phyloP scores from a whole-genome alignment of 2,113 vertebrate genomes.

The Marcusenius ussheri region DNA sequence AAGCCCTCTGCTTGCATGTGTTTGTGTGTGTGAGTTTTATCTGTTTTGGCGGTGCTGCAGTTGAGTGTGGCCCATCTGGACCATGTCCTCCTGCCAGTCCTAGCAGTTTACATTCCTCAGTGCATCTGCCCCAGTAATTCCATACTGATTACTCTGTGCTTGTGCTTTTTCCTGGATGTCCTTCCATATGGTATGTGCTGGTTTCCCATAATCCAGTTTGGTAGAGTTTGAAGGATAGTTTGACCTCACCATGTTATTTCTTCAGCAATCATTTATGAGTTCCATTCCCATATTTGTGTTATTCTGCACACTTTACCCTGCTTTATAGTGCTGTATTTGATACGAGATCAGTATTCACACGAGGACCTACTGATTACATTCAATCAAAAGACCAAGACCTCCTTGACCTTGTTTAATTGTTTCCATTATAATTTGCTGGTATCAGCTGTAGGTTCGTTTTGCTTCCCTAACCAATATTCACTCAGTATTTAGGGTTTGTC shows the following conservation, averaged over 20 bases:
- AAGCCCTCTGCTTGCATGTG: background rate
- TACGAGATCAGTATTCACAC: background rate
- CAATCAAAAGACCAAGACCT: background rate
- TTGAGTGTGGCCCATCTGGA: background rate
- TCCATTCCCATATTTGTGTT: background rate
- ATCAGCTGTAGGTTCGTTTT: background rate
- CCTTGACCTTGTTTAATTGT: background rate
- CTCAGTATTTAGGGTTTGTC: background rate
- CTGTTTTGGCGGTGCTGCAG: background rate
- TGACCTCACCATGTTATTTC: background rate
- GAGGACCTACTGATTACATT: background rate
- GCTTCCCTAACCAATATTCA: background rate
- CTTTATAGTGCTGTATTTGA: background rate
- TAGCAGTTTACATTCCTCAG: background rate
- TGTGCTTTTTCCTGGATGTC: background rate
- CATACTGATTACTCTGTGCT: background rate
- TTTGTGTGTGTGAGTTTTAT: background rate
- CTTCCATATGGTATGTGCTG: background rate
- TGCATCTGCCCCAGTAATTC: background rate
- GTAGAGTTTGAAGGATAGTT: background rate
- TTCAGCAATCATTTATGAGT: background rate
- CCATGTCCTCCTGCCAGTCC: background rate
- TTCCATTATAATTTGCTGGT: background rate
- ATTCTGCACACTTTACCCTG: background rate
- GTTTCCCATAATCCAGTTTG: background rate